These are phyloP conservation scores for Liolophura sinensis DNA, from an alignment of 1,140 invertebrate genomes.

Conservation along the genomic window DNA sequence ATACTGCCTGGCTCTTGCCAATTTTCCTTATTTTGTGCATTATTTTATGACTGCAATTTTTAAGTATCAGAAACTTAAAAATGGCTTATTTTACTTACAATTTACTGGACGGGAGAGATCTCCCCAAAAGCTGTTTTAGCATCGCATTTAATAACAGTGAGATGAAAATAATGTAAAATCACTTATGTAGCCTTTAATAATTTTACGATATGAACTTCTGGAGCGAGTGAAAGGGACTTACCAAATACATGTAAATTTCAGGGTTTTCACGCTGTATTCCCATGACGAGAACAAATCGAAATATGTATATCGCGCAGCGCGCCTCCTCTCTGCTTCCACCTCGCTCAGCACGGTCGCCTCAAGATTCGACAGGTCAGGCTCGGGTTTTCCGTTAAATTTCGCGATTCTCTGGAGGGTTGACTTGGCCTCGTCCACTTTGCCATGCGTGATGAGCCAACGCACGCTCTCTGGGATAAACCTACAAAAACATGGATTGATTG, in stretches of 20 bases:
- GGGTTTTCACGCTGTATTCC: neutral
- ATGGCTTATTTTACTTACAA: no score
- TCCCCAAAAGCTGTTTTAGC: no score
- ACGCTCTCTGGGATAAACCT: conserved; percentile 43
- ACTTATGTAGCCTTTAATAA: no score
- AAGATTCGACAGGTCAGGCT: neutral
- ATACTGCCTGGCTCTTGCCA: no score
- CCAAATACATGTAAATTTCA: conserved; percentile 11
- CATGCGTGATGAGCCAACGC: conserved; percentile 32
- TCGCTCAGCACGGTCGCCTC: neutral
- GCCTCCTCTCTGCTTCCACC: no score
- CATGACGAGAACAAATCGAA: conserved; percentile 14
- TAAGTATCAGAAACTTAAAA: no score
- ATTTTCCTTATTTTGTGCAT: no score
- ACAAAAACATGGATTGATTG: neutral
- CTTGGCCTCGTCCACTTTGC: conserved; percentile 30
- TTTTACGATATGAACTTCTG: no score
- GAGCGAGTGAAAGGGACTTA: neutral
- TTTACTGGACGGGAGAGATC: no score
- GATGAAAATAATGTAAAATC: no score
- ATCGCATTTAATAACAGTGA: no score
- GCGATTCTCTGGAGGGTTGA: conserved; percentile 31
- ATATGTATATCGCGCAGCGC: conserved; percentile 3
- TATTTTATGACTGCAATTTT: no score
- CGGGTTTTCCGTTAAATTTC: conserved; percentile 23